These are phyloP conservation scores for Chloromyia formosa DNA, from an alignment of 2,888 invertebrate species.

Conservation along the genomic window DNA sequence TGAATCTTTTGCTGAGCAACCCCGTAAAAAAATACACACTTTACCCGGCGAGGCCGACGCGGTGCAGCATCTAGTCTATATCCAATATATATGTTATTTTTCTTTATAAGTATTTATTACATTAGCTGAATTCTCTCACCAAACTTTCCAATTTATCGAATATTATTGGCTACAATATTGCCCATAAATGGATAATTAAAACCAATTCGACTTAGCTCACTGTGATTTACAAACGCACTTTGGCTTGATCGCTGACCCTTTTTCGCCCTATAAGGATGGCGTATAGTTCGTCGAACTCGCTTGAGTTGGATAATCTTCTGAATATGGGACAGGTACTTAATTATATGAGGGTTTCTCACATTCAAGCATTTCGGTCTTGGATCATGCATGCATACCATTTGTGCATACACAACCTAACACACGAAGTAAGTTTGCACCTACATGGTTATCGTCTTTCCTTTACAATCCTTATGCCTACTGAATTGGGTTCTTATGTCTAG, in stretches of 20 bases:
- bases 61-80: too few relatives aligned
- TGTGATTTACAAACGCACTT: slow-evolving; percentile 19
- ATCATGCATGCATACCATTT: neutral
- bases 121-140: too few relatives aligned
- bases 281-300: slow-evolving; percentile 23
- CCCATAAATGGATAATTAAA: slow-evolving; percentile 19
- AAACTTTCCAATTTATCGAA: too few relatives aligned
- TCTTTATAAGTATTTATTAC: too few relatives aligned
- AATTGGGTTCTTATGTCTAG: slow-evolving; percentile 1
- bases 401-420: too few relatives aligned
- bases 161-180: slow-evolving; percentile 3
- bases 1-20: too few relatives aligned
- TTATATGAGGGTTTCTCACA: slow-evolving; percentile 28
- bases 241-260: slow-evolving; percentile 36
- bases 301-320: slow-evolving; percentile 26
- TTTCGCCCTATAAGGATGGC: slow-evolving; percentile 4
- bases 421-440: neutral
- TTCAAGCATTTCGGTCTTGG: neutral
- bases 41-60: too few relatives aligned
- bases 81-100: too few relatives aligned
- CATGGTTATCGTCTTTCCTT: neutral
- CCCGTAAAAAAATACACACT: too few relatives aligned
- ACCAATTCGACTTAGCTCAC: neutral
- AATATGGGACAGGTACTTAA: slow-evolving; percentile 42
- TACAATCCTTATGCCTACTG: neutral